Evolutionary conservation across 2,888 invertebrate genomes (phyloP).

Genomic region (Xestia c-nigrum): DNA sequence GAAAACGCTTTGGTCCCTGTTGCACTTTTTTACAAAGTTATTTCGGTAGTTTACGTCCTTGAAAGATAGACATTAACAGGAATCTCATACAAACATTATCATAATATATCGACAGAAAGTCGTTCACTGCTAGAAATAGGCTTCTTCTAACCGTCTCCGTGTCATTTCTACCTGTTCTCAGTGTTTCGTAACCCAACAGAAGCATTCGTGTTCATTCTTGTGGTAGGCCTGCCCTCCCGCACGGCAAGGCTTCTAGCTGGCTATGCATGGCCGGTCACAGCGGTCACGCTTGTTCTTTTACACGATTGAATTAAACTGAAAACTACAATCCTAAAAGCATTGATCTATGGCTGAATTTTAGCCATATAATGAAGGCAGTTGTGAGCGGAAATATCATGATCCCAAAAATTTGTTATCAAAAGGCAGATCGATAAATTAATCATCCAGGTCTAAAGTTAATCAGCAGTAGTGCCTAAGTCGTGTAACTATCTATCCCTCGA

Average conservation of each 20-base stretch:
- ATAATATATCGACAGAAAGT: not conserved
- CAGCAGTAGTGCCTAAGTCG: not conserved
- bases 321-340: not conserved
- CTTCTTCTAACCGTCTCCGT: not conserved
- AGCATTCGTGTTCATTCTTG: not conserved
- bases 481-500: not conserved
- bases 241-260: too few relatives aligned
- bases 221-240: not conserved
- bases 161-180: not conserved
- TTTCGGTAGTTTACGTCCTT: too few relatives aligned
- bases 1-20: not conserved
- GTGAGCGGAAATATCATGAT: too few relatives aligned
- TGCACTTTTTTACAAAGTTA: too few relatives aligned
- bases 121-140: not conserved
- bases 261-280: too few relatives aligned
- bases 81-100: too few relatives aligned
- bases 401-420: not conserved
- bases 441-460: not conserved
- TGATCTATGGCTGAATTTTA: not conserved
- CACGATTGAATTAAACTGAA: not conserved
- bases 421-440: not conserved
- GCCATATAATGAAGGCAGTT: not conserved
- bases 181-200: not conserved
- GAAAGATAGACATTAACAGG: not conserved
- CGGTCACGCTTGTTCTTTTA: not conserved